phyloP scores from a whole-genome alignment of 2,888 invertebrate species.

The Salticus scenicus region DNA sequence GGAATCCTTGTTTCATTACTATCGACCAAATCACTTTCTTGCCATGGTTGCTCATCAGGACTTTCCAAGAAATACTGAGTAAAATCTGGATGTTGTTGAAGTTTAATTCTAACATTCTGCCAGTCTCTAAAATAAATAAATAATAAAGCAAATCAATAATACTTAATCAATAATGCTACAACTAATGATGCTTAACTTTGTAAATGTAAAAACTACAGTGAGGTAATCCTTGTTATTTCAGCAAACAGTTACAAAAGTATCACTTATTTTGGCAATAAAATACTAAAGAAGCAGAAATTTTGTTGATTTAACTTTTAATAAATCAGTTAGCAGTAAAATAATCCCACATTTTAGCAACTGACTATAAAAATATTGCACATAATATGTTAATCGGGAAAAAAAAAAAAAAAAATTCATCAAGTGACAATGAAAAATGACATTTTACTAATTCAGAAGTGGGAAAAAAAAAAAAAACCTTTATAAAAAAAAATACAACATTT shows the following conservation, averaged over 20 bases:
- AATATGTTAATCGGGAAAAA: too few species aligned
- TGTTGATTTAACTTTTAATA: too few species aligned
- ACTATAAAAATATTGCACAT: too few species aligned
- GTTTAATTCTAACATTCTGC: constrained; percentile 88
- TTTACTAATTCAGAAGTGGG: not conserved
- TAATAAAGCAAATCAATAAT: not conserved
- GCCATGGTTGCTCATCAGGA: constrained; percentile 86
- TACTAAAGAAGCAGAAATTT: too few species aligned
- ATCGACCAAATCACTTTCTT: constrained; percentile 83
- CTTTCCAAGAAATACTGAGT: constrained; percentile 92
- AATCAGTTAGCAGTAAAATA: too few species aligned
- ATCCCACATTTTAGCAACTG: too few species aligned
- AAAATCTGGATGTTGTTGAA: constrained; percentile 94
- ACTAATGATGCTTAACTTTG: too few species aligned
- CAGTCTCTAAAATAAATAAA: constrained; percentile 83
- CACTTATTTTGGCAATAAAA: too few species aligned
- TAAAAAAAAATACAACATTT: not conserved
- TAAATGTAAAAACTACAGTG: too few species aligned
- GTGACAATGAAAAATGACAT: not conserved
- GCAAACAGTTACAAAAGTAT: too few species aligned
- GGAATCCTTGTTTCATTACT: constrained; percentile 87
- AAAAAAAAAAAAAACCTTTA: not conserved
- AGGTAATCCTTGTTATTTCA: too few species aligned
- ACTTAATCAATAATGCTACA: too few species aligned
- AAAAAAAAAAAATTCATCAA: not conserved